Percentiles rank a stretch among this genome's conserved stretches.
These are phyloP conservation scores for Callopanchax toddi DNA, from an alignment of 2,113 vertebrate genomes.

Conservation along the genomic window DNA sequence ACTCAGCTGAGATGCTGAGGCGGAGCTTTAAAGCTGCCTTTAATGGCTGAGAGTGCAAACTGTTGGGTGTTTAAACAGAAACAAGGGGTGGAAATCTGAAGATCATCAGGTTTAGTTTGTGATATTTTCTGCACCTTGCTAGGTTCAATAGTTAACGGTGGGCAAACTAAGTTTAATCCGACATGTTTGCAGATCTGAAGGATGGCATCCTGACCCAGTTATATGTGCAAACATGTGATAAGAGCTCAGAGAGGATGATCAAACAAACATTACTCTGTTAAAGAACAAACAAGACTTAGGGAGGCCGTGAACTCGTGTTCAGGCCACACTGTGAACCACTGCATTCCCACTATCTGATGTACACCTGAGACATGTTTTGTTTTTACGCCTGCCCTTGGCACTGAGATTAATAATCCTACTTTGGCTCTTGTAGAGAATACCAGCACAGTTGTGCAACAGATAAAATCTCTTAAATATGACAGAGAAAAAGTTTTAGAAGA, in stretches of 20 bases:
- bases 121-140: neutral
- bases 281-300: slow-evolving; percentile 26
- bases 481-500: neutral
- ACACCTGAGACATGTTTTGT: neutral
- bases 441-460: slow-evolving; percentile 2
- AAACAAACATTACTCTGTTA: slow-evolving; percentile 16
- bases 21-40: slow-evolving; percentile 18
- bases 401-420: slow-evolving; percentile 1
- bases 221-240: slow-evolving; percentile 44
- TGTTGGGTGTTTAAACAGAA: slow-evolving; percentile 18
- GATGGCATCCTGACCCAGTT: slow-evolving; percentile 20
- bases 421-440: slow-evolving; percentile 8
- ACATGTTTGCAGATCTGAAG: slow-evolving; percentile 8
- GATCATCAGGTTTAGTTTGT: neutral
- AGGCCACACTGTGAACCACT: slow-evolving; percentile 28
- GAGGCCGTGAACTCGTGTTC: slow-evolving; percentile 27
- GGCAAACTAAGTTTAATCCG: slow-evolving; percentile 9
- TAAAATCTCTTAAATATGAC: neutral
- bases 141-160: neutral
- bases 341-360: slow-evolving; percentile 30
- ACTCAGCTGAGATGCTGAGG: slow-evolving; percentile 4
- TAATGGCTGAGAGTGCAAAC: slow-evolving; percentile 18
- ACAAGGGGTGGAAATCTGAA: slow-evolving; percentile 10
- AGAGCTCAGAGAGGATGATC: slow-evolving; percentile 18
- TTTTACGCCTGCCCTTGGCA: too few relatives aligned